Conservation (phyloP, 2,888 invertebrate species). For the Cantharis rustica region DNA sequence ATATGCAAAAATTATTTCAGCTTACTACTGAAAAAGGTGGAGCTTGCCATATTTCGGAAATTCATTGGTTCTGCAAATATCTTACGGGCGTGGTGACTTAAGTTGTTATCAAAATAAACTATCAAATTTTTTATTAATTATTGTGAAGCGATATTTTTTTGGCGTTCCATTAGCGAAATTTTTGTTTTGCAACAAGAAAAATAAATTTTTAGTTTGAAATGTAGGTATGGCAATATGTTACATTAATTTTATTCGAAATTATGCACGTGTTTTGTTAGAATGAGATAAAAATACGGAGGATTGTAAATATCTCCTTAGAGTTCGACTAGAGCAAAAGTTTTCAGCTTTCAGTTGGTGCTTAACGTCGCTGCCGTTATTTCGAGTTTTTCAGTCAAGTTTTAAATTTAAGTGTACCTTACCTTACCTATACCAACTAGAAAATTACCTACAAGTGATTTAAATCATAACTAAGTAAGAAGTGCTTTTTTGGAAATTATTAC, state of each 20-base stretch:
- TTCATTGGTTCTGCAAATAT: constrained; percentile 19
- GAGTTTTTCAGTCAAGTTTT: constrained; percentile 9
- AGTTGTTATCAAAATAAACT: not conserved
- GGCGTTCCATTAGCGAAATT: not conserved
- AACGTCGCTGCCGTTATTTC: constrained; percentile 7
- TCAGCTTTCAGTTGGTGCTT: constrained; percentile 18
- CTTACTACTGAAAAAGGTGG: constrained; percentile 20
- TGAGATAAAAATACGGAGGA: constrained; percentile 19
- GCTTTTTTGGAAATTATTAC: not conserved
- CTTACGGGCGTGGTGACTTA: constrained; percentile 26
- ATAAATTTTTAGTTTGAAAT: constrained; percentile 1
- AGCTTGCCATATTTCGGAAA: constrained; percentile 1
- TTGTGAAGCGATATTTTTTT: not conserved
- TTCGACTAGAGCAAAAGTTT: constrained; percentile 12
- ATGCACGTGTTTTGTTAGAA: constrained; percentile 23
- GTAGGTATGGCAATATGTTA: not conserved
- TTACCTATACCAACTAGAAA: not conserved
- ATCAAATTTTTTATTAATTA: not conserved
- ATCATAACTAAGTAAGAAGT: not conserved
- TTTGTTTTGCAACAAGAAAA: constrained; percentile 1
- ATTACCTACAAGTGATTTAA: not conserved
- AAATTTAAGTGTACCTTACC: not conserved
- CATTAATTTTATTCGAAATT: not conserved
- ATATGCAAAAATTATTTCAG: constrained; percentile 27
- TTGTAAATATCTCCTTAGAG: constrained; percentile 7